Conservation (phyloP, 2,797 vertebrate genomes). For the Pangasius djambal region DNA sequence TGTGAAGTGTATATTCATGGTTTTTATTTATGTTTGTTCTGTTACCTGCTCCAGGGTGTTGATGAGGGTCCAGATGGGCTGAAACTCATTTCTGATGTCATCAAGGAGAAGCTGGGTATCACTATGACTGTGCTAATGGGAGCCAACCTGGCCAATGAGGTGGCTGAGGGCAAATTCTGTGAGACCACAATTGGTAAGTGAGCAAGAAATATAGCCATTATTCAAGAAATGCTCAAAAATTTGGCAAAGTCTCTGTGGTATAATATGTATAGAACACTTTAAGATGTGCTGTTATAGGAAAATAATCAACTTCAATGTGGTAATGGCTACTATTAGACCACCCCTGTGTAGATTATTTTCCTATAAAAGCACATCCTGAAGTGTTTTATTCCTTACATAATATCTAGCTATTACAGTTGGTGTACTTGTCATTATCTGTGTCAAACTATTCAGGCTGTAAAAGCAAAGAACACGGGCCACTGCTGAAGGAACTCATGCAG, state of each 20-base stretch:
- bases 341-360: neutral
- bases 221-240: neutral
- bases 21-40: neutral
- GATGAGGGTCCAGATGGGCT: conserved; percentile 90
- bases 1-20: no score
- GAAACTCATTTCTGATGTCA: conserved; percentile 93
- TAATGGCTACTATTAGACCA: neutral
- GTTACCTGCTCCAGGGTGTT: conserved; percentile 79
- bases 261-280: neutral
- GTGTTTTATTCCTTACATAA: neutral
- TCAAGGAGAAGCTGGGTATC: conserved; percentile 84
- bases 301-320: neutral
- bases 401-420: neutral
- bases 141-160: conserved; percentile 94
- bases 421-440: neutral
- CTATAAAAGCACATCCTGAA: neutral
- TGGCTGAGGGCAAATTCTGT: conserved; percentile 96
- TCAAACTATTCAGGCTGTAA: conserved; percentile 80
- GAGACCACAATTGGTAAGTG: conserved; percentile 92
- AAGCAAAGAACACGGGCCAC: conserved; percentile 75
- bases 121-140: conserved; percentile 94
- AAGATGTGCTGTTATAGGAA: neutral
- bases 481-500: conserved; percentile 93
- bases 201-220: neutral
- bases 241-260: neutral